A percentile compares a stretch with the other conserved stretches of the same genome.
These are phyloP conservation scores for Drosophila phalerata DNA, from an alignment of 2,888 invertebrate species.

Conservation along the genomic window DNA sequence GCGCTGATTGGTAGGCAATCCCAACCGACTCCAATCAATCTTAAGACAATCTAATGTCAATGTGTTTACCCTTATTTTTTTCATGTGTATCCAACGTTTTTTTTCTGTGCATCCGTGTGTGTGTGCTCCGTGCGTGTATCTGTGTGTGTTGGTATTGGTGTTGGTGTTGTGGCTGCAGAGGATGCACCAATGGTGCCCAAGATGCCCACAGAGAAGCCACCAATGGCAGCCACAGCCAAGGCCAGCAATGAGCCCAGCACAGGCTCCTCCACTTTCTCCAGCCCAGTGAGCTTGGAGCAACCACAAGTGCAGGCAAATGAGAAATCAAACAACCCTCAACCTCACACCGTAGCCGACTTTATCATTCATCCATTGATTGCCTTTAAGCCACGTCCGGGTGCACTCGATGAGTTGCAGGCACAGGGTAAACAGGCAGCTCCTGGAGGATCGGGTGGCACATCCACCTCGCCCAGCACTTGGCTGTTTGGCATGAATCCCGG, in stretches of 20 bases:
- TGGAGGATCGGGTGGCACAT: neutral
- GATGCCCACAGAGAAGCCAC: conserved; percentile 65
- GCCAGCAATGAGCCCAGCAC: conserved; percentile 18
- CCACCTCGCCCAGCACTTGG: conserved; percentile 55
- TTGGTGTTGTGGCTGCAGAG: conserved; percentile 39
- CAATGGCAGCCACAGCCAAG: conserved; percentile 21
- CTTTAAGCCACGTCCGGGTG: conserved; percentile 74
- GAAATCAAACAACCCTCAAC: conserved; percentile 36
- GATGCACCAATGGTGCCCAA: conserved; percentile 52
- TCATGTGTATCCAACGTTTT: conserved; percentile 53
- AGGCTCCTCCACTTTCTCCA: neutral
- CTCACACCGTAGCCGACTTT: conserved; percentile 82
- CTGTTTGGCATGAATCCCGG: conserved; percentile 80
- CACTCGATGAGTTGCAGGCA: conserved; percentile 53
- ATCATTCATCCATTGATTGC: conserved; percentile 82
- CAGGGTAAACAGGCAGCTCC: conserved; percentile 65
- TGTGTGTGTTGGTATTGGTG: conserved; percentile 19
- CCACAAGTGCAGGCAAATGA: conserved; percentile 15
- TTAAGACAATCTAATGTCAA: conserved; percentile 34
- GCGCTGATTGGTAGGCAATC: conserved; percentile 77
- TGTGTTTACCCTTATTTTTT: conserved; percentile 42
- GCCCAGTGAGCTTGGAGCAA: neutral
- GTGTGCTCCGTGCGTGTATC: conserved; percentile 13
- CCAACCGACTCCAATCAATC: conserved; percentile 4
- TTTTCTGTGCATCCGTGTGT: conserved; percentile 62